A percentile compares a stretch with the other conserved stretches of the same genome.
Conservation (phyloP, 1,140 invertebrate genomes). For the Palaemon carinicauda region DNA sequence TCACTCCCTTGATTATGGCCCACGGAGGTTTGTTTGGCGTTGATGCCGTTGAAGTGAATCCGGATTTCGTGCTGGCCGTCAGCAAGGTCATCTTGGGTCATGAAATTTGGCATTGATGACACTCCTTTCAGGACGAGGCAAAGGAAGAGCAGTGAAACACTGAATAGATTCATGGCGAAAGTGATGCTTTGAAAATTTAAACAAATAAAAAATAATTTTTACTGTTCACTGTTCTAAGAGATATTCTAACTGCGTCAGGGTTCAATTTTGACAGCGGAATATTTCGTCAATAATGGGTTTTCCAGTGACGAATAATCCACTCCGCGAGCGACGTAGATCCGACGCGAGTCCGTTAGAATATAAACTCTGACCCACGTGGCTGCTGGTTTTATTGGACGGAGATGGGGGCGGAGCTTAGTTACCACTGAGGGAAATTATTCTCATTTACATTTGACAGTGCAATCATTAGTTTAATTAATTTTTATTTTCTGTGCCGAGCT, state of each 20-base stretch:
- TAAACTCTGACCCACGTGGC: slow-evolving; percentile 20
- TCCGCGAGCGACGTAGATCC: not conserved
- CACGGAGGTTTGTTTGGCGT: slow-evolving; percentile 73
- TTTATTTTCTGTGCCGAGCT: too few species aligned
- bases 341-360: not conserved
- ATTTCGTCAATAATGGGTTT: not conserved
- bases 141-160: not conserved
- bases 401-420: not conserved
- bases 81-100: slow-evolving; percentile 69
- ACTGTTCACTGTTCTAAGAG: too few species aligned
- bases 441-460: not conserved
- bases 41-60: slow-evolving; percentile 71
- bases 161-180: not conserved
- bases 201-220: too few species aligned
- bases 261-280: too few species aligned
- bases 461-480: not conserved
- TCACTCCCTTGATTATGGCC: slow-evolving; percentile 59
- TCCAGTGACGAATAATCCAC: not conserved
- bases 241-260: too few species aligned
- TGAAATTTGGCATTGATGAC: slow-evolving; percentile 66
- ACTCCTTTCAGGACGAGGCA: not conserved
- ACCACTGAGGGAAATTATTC: not conserved
- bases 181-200: not conserved
- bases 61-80: slow-evolving; percentile 74
- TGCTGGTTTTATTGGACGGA: not conserved